These are phyloP conservation scores for Helicoverpa zea DNA, from an alignment of 1,140 invertebrate species.

Conservation along the genomic window DNA sequence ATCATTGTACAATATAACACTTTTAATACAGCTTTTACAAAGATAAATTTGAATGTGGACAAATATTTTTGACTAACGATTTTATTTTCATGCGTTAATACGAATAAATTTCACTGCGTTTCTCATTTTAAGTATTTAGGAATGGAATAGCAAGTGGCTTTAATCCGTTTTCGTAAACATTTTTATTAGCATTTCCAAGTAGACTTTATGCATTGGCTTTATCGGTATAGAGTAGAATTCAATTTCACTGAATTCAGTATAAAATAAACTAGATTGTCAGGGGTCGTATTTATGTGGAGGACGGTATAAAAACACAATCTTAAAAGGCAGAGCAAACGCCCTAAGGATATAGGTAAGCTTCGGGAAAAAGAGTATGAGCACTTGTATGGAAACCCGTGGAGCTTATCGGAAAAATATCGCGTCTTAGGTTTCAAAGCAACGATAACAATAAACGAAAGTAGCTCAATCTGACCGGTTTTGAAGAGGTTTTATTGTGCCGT, in stretches of 20 bases:
- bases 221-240: conserved; percentile 56
- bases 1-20: too few relatives aligned
- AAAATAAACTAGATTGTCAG: conserved; percentile 60
- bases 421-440: conserved; percentile 39
- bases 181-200: conserved; percentile 51
- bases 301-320: conserved; percentile 58
- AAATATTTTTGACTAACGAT: background rate
- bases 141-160: conserved; percentile 14
- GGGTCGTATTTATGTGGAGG: conserved; percentile 59
- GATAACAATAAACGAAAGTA: conserved; percentile 33
- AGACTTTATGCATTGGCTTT: conserved; percentile 54
- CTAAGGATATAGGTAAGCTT: conserved; percentile 52
- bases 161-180: conserved; percentile 53
- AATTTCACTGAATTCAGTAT: conserved; percentile 59
- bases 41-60: background rate
- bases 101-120: background rate
- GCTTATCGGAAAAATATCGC: conserved; percentile 43
- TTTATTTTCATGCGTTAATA: background rate
- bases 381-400: conserved; percentile 31
- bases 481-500: background rate
- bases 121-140: conserved; percentile 4
- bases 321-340: conserved; percentile 57
- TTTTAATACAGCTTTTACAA: too few relatives aligned
- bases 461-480: conserved; percentile 12
- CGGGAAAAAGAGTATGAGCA: conserved; percentile 14